A percentile compares a stretch with the other conserved stretches of the same genome.
Conservation (phyloP, 1,140 invertebrate genomes). For the Drosophila sp. region DNA sequence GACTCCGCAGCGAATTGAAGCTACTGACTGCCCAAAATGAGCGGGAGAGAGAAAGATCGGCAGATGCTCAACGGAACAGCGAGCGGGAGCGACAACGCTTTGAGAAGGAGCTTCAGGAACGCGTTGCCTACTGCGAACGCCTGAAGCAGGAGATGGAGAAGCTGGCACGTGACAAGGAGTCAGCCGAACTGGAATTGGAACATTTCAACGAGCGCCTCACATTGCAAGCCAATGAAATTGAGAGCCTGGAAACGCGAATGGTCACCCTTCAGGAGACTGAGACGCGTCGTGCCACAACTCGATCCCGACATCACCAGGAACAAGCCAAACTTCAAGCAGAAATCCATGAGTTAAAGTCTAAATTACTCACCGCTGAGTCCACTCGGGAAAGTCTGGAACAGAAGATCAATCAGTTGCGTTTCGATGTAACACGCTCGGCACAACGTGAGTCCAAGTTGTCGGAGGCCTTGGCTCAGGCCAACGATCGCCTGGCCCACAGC, state of each 20-base stretch:
- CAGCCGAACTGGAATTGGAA: conserved; percentile 72
- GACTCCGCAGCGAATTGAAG: conserved; percentile 85
- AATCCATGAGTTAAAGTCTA: conserved; percentile 71
- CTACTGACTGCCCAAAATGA: conserved; percentile 85
- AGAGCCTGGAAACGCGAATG: conserved; percentile 74
- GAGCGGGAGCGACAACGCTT: conserved; percentile 85
- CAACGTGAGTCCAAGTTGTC: conserved; percentile 77
- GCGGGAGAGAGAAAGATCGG: conserved; percentile 84
- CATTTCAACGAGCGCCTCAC: conserved; percentile 80
- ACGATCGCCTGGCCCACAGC: conserved; percentile 62
- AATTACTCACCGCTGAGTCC: conserved; percentile 55
- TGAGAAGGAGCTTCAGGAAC: conserved; percentile 86
- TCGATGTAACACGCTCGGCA: conserved; percentile 71
- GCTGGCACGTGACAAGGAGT: conserved; percentile 74
- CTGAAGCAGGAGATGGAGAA: conserved; percentile 85
- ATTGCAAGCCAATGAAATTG: conserved; percentile 74
- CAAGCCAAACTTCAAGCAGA: conserved; percentile 70
- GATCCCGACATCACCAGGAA: conserved; percentile 76
- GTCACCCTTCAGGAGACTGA: conserved; percentile 78
- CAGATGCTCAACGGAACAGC: conserved; percentile 84
- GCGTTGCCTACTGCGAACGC: conserved; percentile 86
- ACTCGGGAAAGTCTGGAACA: conserved; percentile 62
- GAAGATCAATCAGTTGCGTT: conserved; percentile 67
- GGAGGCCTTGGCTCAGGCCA: conserved; percentile 71
- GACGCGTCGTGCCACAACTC: conserved; percentile 64